Evolutionary conservation across 2,797 vertebrate species (phyloP).

Genomic region (Lophura swinhoii): DNA sequence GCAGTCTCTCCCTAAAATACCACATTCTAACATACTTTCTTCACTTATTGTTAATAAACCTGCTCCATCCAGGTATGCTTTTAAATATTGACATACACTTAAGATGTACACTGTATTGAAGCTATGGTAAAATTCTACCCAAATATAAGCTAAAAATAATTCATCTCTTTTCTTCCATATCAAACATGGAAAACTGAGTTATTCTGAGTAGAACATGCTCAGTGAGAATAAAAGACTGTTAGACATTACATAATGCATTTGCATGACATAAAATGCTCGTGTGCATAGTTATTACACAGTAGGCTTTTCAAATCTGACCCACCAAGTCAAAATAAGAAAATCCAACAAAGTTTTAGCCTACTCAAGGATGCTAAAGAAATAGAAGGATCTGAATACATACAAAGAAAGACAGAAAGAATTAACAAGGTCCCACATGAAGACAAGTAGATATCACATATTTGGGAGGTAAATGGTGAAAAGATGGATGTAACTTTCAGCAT

Average conservation of each 20-base stretch:
- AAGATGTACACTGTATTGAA: not conserved
- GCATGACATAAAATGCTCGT: not conserved
- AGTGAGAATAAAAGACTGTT: not conserved
- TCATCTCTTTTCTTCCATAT: not conserved
- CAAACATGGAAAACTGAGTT: not conserved
- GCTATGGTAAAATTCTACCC: not conserved
- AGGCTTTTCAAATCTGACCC: constrained; percentile 26
- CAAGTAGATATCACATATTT: not conserved
- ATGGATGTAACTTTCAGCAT: not conserved
- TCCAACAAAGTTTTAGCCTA: not conserved
- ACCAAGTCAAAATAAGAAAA: not conserved
- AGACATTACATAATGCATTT: not conserved
- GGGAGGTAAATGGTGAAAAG: not conserved
- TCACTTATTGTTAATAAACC: not conserved
- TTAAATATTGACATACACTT: not conserved
- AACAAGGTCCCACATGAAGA: not conserved
- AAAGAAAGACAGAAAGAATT: not conserved
- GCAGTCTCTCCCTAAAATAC: not conserved
- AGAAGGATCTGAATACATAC: not conserved
- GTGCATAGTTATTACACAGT: constrained; percentile 19
- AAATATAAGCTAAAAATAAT: not conserved
- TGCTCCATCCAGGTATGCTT: not conserved
- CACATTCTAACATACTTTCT: not conserved
- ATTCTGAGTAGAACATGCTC: constrained; percentile 9
- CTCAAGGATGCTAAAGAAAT: not conserved